Conservation (phyloP, 2,113 vertebrate genomes). For the Monopterus albus region DNA sequence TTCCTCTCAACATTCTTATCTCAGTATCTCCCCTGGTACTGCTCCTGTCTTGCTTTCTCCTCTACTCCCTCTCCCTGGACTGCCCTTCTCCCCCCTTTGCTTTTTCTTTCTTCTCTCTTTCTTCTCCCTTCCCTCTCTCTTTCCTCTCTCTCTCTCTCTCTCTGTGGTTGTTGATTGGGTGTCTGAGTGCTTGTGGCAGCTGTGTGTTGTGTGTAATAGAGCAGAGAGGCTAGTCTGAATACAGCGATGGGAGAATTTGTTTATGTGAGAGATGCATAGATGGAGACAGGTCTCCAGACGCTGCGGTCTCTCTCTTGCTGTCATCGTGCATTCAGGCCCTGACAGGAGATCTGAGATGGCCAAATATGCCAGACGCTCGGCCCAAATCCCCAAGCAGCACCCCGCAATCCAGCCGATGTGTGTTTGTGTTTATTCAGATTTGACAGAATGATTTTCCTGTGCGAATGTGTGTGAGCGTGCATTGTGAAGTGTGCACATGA, state of each 20-base stretch:
- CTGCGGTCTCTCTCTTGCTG: slow-evolving; percentile 87
- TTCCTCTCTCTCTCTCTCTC: slow-evolving; percentile 73
- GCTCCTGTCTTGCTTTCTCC: slow-evolving; percentile 68
- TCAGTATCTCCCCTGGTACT: slow-evolving; percentile 57
- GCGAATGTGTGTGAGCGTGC: slow-evolving; percentile 35
- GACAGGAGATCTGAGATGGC: slow-evolving; percentile 90
- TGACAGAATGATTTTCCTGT: slow-evolving; percentile 71
- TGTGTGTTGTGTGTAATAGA: slow-evolving; percentile 99
- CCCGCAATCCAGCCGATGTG: slow-evolving; percentile 61
- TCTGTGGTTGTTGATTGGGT: slow-evolving; percentile 98
- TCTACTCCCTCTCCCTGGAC: slow-evolving; percentile 83
- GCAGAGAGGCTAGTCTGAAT: slow-evolving; percentile 99
- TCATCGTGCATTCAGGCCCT: slow-evolving; percentile 92
- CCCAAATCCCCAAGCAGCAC: slow-evolving; percentile 78
- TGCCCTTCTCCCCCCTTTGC: slow-evolving; percentile 60
- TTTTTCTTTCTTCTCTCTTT: slow-evolving; percentile 64
- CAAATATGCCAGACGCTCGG: slow-evolving; percentile 86
- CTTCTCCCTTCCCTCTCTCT: slow-evolving; percentile 51
- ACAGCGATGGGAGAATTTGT: slow-evolving; percentile 99
- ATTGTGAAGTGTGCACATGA: slow-evolving; percentile 18
- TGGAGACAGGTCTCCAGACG: slow-evolving; percentile 91
- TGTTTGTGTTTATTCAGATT: slow-evolving; percentile 81
- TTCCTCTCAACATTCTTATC: slow-evolving; percentile 74
- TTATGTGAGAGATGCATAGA: slow-evolving; percentile 99
- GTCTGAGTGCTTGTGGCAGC: slow-evolving; percentile 99